phyloP scores from a whole-genome alignment of 2,797 vertebrate species.

The Girardinus metallicus region DNA sequence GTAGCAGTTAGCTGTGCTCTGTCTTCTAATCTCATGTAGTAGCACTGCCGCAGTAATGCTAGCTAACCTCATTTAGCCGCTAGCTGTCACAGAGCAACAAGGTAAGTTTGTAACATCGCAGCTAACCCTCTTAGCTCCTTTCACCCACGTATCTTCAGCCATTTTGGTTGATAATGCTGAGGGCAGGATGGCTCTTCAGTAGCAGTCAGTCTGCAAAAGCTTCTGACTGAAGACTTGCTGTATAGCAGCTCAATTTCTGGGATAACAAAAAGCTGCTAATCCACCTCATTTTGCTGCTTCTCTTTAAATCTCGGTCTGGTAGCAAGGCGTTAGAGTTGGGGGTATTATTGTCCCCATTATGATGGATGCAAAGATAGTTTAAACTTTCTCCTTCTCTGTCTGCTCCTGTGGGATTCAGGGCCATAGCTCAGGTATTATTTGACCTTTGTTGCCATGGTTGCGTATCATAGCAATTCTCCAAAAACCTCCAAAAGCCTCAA shows the following conservation, averaged over 20 bases:
- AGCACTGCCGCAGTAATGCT: background rate
- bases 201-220: background rate
- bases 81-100: background rate
- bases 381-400: background rate
- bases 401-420: background rate
- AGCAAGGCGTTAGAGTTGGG: background rate
- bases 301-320: background rate
- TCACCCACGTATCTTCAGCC: too few species aligned
- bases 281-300: background rate
- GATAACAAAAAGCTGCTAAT: background rate
- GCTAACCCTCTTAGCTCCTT: background rate
- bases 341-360: background rate
- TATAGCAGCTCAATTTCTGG: background rate
- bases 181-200: too few species aligned
- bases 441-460: background rate
- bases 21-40: background rate
- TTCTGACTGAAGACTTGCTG: background rate
- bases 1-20: background rate
- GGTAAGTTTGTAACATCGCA: background rate
- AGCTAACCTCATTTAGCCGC: background rate
- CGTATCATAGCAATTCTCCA: too few species aligned
- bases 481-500: too few species aligned
- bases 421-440: background rate
- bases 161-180: too few species aligned
- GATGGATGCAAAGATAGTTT: background rate